Evolutionary conservation across 2,888 invertebrate genomes (phyloP), one percentile per base, ranked within the genome.

Genomic region (Patella pellucida): DNA sequence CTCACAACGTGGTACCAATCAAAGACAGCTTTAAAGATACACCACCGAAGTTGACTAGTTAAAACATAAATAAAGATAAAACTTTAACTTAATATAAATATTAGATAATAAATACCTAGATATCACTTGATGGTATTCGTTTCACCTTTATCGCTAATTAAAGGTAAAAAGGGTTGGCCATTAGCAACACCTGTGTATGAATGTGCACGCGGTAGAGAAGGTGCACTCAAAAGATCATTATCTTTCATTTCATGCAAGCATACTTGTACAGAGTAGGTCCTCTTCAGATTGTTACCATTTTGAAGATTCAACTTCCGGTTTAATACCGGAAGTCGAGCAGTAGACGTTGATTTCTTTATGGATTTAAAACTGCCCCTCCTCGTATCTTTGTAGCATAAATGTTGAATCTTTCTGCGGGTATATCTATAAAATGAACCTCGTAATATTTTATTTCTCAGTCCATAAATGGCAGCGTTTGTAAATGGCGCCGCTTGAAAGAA

Each of bases 391-490:
- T 84, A 83, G 72, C 86, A 87, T 41, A 83, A 81, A 41, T 82
- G 82, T 68, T 86, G 83, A 27, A 85, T 68, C 74, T 84, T 84
- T 51, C 86, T 76, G 27, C 85, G 73, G 16, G 84, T 76, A 73
- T 85, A 88, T 19, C 85, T 77, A 52, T 81, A 82, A 76, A 88
- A 88, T 7, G 88, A 88, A 51, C 82, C 80, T 15, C 88, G 78
- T 52, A 88, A 79, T 70, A 86, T 84, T 75, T 86, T 86, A 74
- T 88, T 88, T 67, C 87, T 76, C 62, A 88, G 78, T 67, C 88
- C 88, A 75, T 88, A 87, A 11, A 88, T 83, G 27, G 85, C 84
- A n/a, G 85, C 86, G 74, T 87, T 85, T 14, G 84, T 85, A 67
- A 87, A 82, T 0, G 87, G 87, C 4, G 87, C 86, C 15, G 86